These are phyloP conservation scores for Brachionus angularis DNA, from an alignment of 1,140 invertebrate species.

Conservation along the genomic window DNA sequence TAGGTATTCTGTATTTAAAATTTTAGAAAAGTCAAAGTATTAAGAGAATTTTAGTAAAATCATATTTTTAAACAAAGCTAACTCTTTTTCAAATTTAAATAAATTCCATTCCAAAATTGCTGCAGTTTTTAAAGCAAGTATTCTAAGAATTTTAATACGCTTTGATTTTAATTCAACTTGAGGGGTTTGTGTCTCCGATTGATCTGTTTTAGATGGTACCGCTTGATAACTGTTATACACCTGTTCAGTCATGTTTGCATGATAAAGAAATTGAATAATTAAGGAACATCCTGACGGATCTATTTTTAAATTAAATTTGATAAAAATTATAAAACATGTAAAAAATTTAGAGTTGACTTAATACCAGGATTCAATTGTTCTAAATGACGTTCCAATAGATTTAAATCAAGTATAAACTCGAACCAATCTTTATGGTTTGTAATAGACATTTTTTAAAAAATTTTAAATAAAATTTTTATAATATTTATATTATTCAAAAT, in stretches of 20 bases:
- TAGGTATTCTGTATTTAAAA: too few relatives aligned
- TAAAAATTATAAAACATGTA: neutral
- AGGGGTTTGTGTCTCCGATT: neutral
- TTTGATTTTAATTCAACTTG: constrained; percentile 14
- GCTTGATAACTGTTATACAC: constrained; percentile 2
- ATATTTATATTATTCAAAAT: constrained; percentile 4
- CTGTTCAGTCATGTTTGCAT: constrained; percentile 39
- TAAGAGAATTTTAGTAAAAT: too few relatives aligned
- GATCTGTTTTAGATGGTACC: neutral
- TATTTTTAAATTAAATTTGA: too few relatives aligned
- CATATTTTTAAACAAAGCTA: too few relatives aligned
- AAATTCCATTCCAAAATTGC: constrained; percentile 31
- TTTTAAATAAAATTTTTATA: constrained; percentile 23
- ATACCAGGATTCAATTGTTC: neutral
- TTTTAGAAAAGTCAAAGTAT: too few relatives aligned
- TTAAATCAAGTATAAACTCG: constrained; percentile 31
- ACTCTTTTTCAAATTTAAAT: constrained; percentile 37
- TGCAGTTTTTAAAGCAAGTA: constrained; percentile 24
- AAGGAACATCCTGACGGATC: constrained; percentile 32
- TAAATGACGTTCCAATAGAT: constrained; percentile 12
- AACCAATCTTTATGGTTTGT: constrained; percentile 36
- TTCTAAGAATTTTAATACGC: neutral
- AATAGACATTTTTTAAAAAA: constrained; percentile 1
- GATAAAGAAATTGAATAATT: constrained; percentile 39
- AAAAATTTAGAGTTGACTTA: neutral